Evolutionary conservation across 2,797 vertebrate species (phyloP), one percentile per base, ranked within the genome.

Genomic region (Melanotaenia pygmaea): DNA sequence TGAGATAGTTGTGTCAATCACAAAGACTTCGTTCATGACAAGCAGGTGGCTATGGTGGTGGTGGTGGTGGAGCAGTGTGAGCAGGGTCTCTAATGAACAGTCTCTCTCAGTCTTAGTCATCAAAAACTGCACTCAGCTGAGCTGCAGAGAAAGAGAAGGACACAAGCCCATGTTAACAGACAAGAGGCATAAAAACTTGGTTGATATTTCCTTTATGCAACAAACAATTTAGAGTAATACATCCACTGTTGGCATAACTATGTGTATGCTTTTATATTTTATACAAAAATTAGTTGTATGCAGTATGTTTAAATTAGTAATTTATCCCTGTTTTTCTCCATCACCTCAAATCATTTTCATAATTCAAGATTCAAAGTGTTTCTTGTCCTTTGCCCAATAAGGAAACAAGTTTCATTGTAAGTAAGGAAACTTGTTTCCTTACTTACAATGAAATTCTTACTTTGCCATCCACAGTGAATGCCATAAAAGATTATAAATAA

Each of bases 21-120:
- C 91, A 93, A 94, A 92, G 93, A 74, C 88, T 82, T 80, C 82
- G 83, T 94, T 91, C 92, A 92, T 92, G 85, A 82, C 70, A 87
- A 89, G 88, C 93, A 93, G 93, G 93, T 93, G 93, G 90, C 89
- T 81, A 81, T 73, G 82, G 79, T 63, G 77, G 73, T 50, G 51
- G 62, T 45, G 76, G 77, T 34, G 75, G 76, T 75, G 85, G 77
- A 60, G 75, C 80, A 68, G 77, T 80, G 83, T 57, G 83, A 69
- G 80, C 28, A 40, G 79, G 77, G 77, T 77, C 80, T 82, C 74
- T 58, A 71, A 77, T 79, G 70, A 91, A 93, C 86, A 89, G 89
- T 85, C 90, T 82, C 87, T 77, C 81, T 91, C 79, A 90, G 87
- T 92, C 79, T 85, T 71, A 85, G 70, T 88, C 86, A 83, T 88